Percentiles rank a stretch among this genome's conserved stretches.
Evolutionary conservation across 2,113 vertebrate genomes (phyloP).

Genomic region (Larimichthys crocea): DNA sequence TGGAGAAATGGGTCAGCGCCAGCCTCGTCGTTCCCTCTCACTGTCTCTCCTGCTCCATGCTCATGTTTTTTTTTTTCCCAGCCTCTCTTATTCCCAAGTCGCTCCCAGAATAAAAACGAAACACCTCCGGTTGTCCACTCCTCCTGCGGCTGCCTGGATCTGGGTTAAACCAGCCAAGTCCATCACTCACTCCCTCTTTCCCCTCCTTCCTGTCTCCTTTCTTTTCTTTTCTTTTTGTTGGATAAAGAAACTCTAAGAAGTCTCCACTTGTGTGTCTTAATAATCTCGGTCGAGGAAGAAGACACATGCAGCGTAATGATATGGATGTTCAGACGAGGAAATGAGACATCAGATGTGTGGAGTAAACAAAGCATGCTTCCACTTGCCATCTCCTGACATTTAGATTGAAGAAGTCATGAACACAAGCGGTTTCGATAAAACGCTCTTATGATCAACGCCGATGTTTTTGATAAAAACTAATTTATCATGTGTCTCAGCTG

Average conservation of each 20-base stretch:
- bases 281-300: slow-evolving; percentile 8
- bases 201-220: background rate
- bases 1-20: slow-evolving; percentile 84
- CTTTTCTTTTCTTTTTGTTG: background rate
- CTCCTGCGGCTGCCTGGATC: slow-evolving; percentile 66
- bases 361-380: background rate
- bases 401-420: background rate
- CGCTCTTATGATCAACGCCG: background rate
- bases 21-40: slow-evolving; percentile 52
- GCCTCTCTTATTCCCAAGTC: slow-evolving; percentile 71
- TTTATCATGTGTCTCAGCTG: background rate
- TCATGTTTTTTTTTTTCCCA: slow-evolving; percentile 44
- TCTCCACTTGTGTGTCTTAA: background rate
- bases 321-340: slow-evolving; percentile 12
- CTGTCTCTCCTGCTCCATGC: slow-evolving; percentile 64
- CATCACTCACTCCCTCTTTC: slow-evolving; percentile 41
- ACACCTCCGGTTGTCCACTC: slow-evolving; percentile 73
- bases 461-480: slow-evolving; percentile 6
- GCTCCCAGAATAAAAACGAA: slow-evolving; percentile 74
- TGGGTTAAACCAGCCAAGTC: slow-evolving; percentile 68
- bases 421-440: background rate
- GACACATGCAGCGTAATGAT: slow-evolving; percentile 6
- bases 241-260: slow-evolving; percentile 23
- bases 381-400: slow-evolving; percentile 13
- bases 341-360: slow-evolving; percentile 16